Base-by-base conservation (phyloP, 2,888 invertebrate genomes). In the Desoria tigrina region DNA sequence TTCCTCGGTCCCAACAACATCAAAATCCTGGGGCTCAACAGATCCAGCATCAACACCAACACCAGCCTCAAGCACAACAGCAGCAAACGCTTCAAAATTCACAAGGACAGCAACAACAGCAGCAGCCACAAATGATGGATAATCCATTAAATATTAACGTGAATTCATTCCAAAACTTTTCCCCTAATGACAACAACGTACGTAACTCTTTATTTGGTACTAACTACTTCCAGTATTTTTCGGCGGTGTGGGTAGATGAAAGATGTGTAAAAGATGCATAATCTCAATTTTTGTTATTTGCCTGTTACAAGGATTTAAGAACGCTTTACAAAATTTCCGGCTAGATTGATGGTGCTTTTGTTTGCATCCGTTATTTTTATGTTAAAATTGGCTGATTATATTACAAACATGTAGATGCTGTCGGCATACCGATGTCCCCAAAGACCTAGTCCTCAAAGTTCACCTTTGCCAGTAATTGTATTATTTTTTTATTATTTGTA, bases 391-490 rank as follows among this genome's bases (percentile, higher is more conserved):
- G 55, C 49, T 16, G 54, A 27, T 71, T 73, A 67, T 69, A 42
- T 70, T 53, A 63, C 62, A 24, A 50, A 53, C 49, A 59, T 83
- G 82, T 78, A 80, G 83, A 77, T 82, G 80, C 75, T 81, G 81
- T 67, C 82, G 81, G 75, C 80, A 80, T 76, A 80, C 81, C 72
- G 81, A 79, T 76, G 69, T 45, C 76, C 74, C 66, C 73, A 65
- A 63, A 81, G 83, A 79, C 83, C 83, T 71, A 83, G 82, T 77
- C 83, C 83, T 59, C 83, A 83, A 76, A 82, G 81, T 57, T 83
- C 83, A 72, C 83, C 83, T 68, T 70, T 65, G 66, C 73, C 76
- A 73, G 76, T 76, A 76, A 76, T 72, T 68, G 65, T 61, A 58
- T 63, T 61, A 27, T 62, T 70, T 66, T 60, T 63, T 42, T 64